Percentiles rank a stretch among this genome's conserved stretches.
Evolutionary conservation across 2,888 invertebrate genomes (phyloP).

Genomic region (Argyresthia goedartella): DNA sequence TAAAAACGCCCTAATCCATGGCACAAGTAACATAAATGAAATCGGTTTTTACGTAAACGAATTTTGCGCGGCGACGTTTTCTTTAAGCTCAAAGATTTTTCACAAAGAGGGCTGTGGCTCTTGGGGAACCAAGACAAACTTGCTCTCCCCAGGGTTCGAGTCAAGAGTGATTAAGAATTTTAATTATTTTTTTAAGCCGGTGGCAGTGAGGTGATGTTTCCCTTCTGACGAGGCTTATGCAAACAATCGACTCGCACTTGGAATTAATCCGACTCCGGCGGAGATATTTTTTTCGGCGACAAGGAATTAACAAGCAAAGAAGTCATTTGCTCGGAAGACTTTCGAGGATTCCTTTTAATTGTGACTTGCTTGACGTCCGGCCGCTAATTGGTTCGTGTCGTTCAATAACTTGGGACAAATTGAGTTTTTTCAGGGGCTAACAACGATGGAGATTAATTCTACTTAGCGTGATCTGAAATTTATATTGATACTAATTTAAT

Average conservation of each 20-base stretch:
- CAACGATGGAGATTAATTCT: neutral
- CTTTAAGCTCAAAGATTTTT: conserved; percentile 17
- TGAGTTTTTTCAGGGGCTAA: conserved; percentile 21
- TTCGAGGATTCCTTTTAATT: conserved; percentile 67
- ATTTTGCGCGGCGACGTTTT: conserved; percentile 33
- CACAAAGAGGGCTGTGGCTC: conserved; percentile 9
- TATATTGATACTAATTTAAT: neutral
- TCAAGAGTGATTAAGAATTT: conserved; percentile 72
- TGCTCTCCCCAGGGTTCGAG: conserved; percentile 47
- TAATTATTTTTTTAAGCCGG: conserved; percentile 72
- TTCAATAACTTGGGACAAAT: conserved; percentile 48
- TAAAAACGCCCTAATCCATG: conserved; percentile 15
- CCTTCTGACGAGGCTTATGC: conserved; percentile 63
- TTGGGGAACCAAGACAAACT: conserved; percentile 37
- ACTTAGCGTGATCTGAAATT: neutral
- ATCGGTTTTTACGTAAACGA: conserved; percentile 34
- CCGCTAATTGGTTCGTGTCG: conserved; percentile 64
- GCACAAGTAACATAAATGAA: conserved; percentile 35
- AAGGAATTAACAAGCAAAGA: conserved; percentile 71
- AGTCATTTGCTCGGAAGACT: conserved; percentile 69
- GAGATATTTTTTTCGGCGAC: conserved; percentile 58
- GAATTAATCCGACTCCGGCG: conserved; percentile 64
- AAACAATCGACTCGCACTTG: conserved; percentile 71
- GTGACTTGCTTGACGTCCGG: conserved; percentile 59
- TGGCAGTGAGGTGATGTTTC: conserved; percentile 68